These are phyloP conservation scores for Gadopsis marmoratus DNA, from an alignment of 2,797 vertebrate genomes.

Conservation along the genomic window DNA sequence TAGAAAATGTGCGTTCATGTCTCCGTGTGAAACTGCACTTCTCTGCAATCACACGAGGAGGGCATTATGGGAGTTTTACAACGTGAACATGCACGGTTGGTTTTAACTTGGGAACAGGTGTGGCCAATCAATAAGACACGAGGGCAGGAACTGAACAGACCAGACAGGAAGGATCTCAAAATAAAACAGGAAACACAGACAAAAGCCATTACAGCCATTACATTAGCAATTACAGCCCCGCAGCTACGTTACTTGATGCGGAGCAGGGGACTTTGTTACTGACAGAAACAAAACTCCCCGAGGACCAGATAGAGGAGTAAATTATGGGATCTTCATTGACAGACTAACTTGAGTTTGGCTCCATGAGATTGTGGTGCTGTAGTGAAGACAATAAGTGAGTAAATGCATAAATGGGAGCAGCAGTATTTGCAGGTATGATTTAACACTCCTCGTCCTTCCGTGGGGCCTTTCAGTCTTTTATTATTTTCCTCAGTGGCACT, in stretches of 20 bases:
- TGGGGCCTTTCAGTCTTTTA: not conserved
- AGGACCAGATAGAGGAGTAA: not conserved
- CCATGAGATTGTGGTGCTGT: not conserved
- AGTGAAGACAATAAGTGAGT: not conserved
- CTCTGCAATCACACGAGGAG: not conserved
- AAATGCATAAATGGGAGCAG: not conserved
- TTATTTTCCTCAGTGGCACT: not conserved
- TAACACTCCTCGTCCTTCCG: not conserved
- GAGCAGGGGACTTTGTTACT: not conserved
- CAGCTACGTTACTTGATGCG: not conserved
- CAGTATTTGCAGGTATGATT: not conserved
- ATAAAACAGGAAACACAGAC: no score
- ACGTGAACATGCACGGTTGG: not conserved
- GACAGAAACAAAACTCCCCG: not conserved
- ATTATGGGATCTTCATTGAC: not conserved
- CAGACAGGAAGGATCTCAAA: no score
- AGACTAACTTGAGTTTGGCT: not conserved
- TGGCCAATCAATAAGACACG: no score
- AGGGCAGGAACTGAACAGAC: no score
- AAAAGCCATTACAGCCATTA: no score
- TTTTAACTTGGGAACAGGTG: not conserved
- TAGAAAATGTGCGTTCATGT: not conserved
- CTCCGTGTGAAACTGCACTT: not conserved
- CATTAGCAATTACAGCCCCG: not conserved
- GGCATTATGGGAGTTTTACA: conserved; percentile 1